A percentile compares a stretch with the other conserved stretches of the same genome.
These are phyloP conservation scores for Heterohyrax brucei DNA, from an alignment of 2,797 vertebrate genomes.

Conservation along the genomic window DNA sequence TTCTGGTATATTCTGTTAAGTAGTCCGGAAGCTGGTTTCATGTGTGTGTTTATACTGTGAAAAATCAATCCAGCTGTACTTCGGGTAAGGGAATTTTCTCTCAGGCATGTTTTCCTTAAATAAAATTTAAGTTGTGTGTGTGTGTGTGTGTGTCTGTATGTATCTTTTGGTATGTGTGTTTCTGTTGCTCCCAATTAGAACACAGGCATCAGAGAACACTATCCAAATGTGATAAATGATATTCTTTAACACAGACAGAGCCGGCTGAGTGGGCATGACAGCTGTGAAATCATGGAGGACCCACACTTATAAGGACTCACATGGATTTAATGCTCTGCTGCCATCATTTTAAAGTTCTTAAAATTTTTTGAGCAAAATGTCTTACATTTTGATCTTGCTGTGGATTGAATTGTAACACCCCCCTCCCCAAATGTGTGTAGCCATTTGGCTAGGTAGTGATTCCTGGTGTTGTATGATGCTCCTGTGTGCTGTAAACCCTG, in stretches of 20 bases:
- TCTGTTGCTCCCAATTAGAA: not conserved
- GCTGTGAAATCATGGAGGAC: too few species aligned
- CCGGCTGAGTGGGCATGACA: not conserved
- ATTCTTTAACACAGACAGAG: not conserved
- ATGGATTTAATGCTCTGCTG: not conserved
- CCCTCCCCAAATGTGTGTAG: too few species aligned
- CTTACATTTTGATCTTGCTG: not conserved
- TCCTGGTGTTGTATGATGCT: too few species aligned
- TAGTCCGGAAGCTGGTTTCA: not conserved
- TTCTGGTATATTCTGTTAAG: constrained; percentile 15
- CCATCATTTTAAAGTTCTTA: not conserved
- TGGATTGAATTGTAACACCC: too few species aligned
- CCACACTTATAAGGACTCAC: fast-evolving
- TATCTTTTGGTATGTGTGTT: not conserved
- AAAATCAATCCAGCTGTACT: constrained; percentile 46
- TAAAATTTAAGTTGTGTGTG: not conserved
- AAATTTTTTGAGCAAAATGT: not conserved
- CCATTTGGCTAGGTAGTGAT: too few species aligned
- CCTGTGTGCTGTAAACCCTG: too few species aligned
- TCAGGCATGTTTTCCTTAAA: not conserved
- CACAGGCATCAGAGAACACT: not conserved
- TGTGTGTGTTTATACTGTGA: not conserved
- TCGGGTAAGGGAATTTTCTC: constrained; percentile 1
- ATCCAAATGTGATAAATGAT: not conserved
- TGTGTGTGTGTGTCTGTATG: not conserved